Base-by-base conservation (phyloP, 2,797 vertebrate genomes). In the Paratrypauchen microcephalus region DNA sequence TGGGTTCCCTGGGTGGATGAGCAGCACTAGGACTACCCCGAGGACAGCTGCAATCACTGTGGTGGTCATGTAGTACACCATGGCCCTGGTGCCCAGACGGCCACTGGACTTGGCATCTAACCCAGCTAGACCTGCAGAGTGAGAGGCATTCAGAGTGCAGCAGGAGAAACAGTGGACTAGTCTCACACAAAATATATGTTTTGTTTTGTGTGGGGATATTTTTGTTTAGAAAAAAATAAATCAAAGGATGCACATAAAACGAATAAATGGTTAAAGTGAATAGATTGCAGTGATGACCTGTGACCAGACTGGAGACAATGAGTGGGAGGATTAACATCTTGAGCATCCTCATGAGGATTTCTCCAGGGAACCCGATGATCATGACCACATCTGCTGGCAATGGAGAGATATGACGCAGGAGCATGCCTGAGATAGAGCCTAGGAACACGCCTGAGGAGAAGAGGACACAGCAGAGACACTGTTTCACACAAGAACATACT, bases 251-350 rank as follows among this genome's bases (percentile, higher is more conserved):
- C 13, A 41, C 18, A 52, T 52, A 24, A 56, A 56, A 24, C 5
- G 26, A 5, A 6, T 56, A 52, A 52, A n/a, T 56, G 23, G 54
- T 8, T 28, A 30, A 19, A 18, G 11, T 18, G 28, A 19, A 16
- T 3, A 58, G 6, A 58, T 30, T 21, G 56, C 68, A 69, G 81
- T 73, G 83, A 85, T 71, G 86, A 99, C 98, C 98, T 96, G 98
- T 99, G 92, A 99, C 98, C 91, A 99, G 94, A 90, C 98, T 99
- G 88, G 98, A 99, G 86, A 98, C 95, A 86, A 99, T 96, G 26
- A 99, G 94, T 73, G 98, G 98, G 69, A 99, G 92, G 81, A 99
- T 99, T 72, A 99, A 91, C 98, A 99, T 99, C 92, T 99, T 99
- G 75, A 99, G 89, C 97, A 99, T 98, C 92, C 98, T 94, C 98